These are phyloP conservation scores for Serranus cabrilla DNA, from an alignment of 2,797 vertebrate genomes.

Conservation along the genomic window DNA sequence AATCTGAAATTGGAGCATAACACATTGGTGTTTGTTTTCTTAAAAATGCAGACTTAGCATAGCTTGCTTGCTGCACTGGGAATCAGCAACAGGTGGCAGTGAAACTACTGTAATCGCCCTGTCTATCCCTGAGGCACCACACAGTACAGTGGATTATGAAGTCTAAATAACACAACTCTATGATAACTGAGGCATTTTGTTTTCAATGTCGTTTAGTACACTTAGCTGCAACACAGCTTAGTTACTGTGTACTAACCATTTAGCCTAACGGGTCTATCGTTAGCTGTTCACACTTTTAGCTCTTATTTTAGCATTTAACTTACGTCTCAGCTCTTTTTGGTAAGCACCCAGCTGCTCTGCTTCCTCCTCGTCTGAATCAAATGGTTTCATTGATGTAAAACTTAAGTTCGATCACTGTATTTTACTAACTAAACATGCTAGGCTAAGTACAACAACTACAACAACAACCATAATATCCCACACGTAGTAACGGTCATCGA, in stretches of 20 bases:
- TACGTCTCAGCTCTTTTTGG: conserved; percentile 82
- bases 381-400: conserved; percentile 73
- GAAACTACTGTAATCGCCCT: neutral
- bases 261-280: neutral
- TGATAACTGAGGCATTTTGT: neutral
- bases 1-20: too few species aligned
- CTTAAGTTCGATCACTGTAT: neutral
- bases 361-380: conserved; percentile 80
- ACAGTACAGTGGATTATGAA: too few species aligned
- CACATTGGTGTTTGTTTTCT: too few species aligned
- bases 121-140: neutral
- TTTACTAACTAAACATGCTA: conserved; percentile 16
- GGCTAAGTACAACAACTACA: conserved; percentile 15
- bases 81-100: conserved; percentile 60
- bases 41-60: too few species aligned
- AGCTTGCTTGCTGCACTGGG: neutral
- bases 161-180: too few species aligned
- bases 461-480: neutral
- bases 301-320: conserved; percentile 20
- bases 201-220: neutral
- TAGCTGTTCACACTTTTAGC: conserved; percentile 26
- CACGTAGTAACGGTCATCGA: conserved; percentile 29
- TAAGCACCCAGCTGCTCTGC: conserved; percentile 70
- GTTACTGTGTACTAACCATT: neutral
- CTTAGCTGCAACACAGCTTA: neutral